These are phyloP conservation scores for Huso huso DNA, from an alignment of 2,797 vertebrate species.

Conservation along the genomic window DNA sequence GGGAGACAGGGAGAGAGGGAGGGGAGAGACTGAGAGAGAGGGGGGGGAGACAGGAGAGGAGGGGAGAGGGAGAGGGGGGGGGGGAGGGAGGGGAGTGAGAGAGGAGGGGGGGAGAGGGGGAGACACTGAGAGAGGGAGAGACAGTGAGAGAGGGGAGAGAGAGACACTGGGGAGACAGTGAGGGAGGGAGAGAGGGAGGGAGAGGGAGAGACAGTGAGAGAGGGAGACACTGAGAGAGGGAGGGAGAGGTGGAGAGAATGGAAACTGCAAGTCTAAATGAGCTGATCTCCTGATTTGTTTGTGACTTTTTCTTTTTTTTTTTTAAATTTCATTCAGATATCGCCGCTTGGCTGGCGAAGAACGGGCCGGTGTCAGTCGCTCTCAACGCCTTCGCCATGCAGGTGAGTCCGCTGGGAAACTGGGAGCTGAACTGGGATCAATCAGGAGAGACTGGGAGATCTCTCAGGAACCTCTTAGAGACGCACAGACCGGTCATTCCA, in stretches of 20 bases:
- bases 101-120: not conserved
- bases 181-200: not conserved
- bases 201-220: not conserved
- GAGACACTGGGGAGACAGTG: too few relatives aligned
- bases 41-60: not conserved
- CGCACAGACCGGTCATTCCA: too few relatives aligned
- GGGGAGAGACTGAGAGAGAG: too few relatives aligned
- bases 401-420: constrained; percentile 45
- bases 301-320: not conserved
- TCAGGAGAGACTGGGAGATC: too few relatives aligned
- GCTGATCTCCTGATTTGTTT: too few relatives aligned
- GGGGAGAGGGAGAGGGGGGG: not conserved
- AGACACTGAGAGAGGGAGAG: not conserved
- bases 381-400: constrained; percentile 89
- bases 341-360: constrained; percentile 75
- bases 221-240: too few relatives aligned
- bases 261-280: too few relatives aligned
- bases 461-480: too few relatives aligned
- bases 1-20: too few relatives aligned
- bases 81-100: not conserved
- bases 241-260: not conserved
- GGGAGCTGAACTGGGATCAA: not conserved
- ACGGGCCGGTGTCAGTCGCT: constrained; percentile 80
- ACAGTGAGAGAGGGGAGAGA: not conserved
- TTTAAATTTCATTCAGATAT: constrained; percentile 53